Percentiles rank a stretch among this genome's conserved stretches.
These are phyloP conservation scores for Eupithecia exiguata DNA, from an alignment of 2,888 invertebrate species.

Conservation along the genomic window DNA sequence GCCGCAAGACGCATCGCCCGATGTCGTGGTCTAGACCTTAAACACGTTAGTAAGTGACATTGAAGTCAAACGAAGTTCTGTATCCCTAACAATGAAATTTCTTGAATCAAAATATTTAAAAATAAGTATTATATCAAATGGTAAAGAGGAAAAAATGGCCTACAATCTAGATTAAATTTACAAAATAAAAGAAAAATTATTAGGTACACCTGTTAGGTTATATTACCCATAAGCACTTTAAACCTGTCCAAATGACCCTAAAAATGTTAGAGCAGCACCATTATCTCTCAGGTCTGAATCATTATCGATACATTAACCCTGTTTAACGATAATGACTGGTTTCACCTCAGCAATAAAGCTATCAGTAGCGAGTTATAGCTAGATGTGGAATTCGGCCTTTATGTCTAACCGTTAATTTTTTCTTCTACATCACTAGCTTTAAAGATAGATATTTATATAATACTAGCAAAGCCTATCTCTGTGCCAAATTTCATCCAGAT, in stretches of 20 bases:
- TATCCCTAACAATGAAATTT: neutral
- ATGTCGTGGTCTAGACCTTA: too few relatives aligned
- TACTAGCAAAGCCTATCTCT: too few relatives aligned
- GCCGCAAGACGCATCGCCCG: too few relatives aligned
- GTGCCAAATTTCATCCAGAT: too few relatives aligned
- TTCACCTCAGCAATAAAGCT: conserved; percentile 18
- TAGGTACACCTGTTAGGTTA: neutral
- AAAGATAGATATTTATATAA: too few relatives aligned
- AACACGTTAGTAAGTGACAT: neutral
- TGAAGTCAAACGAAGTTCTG: neutral
- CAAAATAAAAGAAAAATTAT: neutral
- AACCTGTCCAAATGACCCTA: conserved; percentile 3
- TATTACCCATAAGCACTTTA: neutral
- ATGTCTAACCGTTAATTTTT: neutral
- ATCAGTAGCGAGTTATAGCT: conserved; percentile 16
- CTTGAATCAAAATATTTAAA: neutral
- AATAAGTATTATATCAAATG: too few relatives aligned
- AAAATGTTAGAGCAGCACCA: neutral
- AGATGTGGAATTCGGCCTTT: neutral
- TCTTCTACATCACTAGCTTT: neutral
- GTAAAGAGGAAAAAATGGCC: neutral
- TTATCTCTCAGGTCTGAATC: conserved; percentile 19
- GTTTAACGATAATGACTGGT: conserved; percentile 16
- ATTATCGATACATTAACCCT: conserved; percentile 19
- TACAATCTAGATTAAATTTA: neutral